Evolutionary conservation across 2,113 vertebrate genomes (phyloP), one percentile per base, ranked within the genome.

Genomic region (Oceanites oceanicus): DNA sequence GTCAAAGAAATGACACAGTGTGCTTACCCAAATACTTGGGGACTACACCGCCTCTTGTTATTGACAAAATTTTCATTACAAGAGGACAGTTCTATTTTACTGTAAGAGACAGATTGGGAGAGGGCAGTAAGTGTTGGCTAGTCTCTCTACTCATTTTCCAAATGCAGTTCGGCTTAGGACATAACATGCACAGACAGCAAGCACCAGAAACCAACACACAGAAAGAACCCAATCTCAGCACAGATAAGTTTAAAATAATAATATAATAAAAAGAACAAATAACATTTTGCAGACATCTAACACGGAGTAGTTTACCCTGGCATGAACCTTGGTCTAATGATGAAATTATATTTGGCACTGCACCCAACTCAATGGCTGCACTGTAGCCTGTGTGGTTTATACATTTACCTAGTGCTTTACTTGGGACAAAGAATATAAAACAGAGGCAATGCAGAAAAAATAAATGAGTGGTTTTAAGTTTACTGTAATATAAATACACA

Each of bases 291-390:
- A 98, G 94, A 92, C 93, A 84, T 96, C 91, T 93, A 86, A 85
- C 75, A 90, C 29, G 91, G 88, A 86, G 42, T 76, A 77, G 91
- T 97, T 97, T 97, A 97, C 85, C 86, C 96, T 97, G 97, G 97
- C 97, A 87, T 92, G 92, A 96, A 96, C 86, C 68, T 78, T 34
- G 38, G 81, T 96, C 92, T 97, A 97, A 97, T 83, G 96, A 97
- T 80, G 93, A 97, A 97, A 97, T 96, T 95, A 67, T 97, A 88
- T 88, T 97, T 98, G 97, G 95, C 94, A 44, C 30, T 70, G 18
- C 59, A 42, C 40, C 94, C 58, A 78, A 17, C 0, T 27, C 95
- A 97, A 96, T 53, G 88, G 87, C 34, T 74, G 42, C 91, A 63
- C 87, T 97, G 58, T 84, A 92, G 80, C 88, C 72, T 50, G 7